Evolutionary conservation across 2,797 vertebrate genomes (phyloP).

Genomic region (Onychomys arenicola): DNA sequence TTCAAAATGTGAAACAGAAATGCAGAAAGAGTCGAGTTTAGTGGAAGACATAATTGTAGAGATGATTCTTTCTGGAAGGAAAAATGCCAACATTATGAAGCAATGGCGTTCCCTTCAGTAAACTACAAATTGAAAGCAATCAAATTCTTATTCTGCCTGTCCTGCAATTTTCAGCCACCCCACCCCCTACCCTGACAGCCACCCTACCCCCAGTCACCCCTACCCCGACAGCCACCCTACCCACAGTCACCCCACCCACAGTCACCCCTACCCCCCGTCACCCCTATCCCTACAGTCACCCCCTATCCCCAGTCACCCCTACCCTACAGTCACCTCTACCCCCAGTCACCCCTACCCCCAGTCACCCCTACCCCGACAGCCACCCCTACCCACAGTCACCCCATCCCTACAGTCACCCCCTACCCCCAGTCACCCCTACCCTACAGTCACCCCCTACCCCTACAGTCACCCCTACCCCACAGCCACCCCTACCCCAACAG

Average conservation of each 20-base stretch:
- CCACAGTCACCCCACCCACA: background rate
- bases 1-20: background rate
- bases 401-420: too few relatives aligned
- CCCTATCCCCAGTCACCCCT: too few relatives aligned
- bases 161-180: conserved; percentile 5
- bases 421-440: background rate
- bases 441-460: background rate
- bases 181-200: background rate
- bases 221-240: background rate
- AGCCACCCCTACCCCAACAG: too few relatives aligned
- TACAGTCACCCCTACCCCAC: background rate
- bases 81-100: background rate
- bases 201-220: background rate
- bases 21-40: background rate
- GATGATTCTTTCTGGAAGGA: background rate
- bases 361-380: too few relatives aligned
- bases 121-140: conserved; percentile 58
- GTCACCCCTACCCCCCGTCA: too few relatives aligned
- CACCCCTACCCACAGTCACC: too few relatives aligned
- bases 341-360: too few relatives aligned
- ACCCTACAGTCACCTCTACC: too few relatives aligned
- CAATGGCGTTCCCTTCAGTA: background rate
- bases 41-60: background rate
- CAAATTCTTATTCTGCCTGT: conserved; percentile 14
- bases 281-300: too few relatives aligned